Evolutionary conservation across 2,797 vertebrate genomes (phyloP).

Genomic region (Macroramphosus scolopax): DNA sequence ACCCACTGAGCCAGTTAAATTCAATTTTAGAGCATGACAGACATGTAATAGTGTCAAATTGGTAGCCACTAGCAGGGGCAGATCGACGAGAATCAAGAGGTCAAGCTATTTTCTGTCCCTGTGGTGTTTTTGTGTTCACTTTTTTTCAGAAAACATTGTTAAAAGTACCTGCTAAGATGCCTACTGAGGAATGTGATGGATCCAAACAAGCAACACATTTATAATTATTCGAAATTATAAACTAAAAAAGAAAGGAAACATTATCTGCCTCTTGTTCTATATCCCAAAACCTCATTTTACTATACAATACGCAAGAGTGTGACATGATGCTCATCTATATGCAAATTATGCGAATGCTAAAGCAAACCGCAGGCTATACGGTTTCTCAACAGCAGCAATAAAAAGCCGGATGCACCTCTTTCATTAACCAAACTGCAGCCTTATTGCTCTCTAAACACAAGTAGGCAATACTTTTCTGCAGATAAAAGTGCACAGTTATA

Average conservation of each 20-base stretch:
- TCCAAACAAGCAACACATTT: conserved; percentile 4
- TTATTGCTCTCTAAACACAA: conserved; percentile 51
- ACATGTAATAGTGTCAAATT: conserved; percentile 16
- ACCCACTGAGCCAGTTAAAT: conserved; percentile 30
- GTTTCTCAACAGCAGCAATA: conserved; percentile 23
- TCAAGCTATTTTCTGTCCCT: conserved; percentile 41
- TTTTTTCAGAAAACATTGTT: background rate
- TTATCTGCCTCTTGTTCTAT: conserved; percentile 1
- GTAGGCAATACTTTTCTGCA: conserved; percentile 42
- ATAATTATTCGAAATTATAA: conserved; percentile 2
- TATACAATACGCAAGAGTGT: conserved; percentile 43
- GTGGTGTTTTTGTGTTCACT: conserved; percentile 28
- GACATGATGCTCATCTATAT: conserved; percentile 61
- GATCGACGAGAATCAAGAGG: conserved; percentile 33
- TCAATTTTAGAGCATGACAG: conserved; percentile 38
- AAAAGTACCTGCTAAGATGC: too few relatives aligned
- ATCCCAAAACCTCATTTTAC: conserved; percentile 55
- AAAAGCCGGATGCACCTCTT: conserved; percentile 29
- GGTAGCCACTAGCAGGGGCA: conserved; percentile 14
- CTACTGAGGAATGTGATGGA: too few relatives aligned
- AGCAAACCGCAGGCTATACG: conserved; percentile 31
- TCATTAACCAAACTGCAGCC: conserved; percentile 44
- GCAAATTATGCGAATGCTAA: conserved; percentile 55
- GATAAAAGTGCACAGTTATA: conserved; percentile 56
- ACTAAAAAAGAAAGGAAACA: conserved; percentile 6